Percentiles rank a stretch among this genome's conserved stretches.
These are phyloP conservation scores for Trialeurodes vaporariorum DNA, from an alignment of 1,140 invertebrate species.

Conservation along the genomic window DNA sequence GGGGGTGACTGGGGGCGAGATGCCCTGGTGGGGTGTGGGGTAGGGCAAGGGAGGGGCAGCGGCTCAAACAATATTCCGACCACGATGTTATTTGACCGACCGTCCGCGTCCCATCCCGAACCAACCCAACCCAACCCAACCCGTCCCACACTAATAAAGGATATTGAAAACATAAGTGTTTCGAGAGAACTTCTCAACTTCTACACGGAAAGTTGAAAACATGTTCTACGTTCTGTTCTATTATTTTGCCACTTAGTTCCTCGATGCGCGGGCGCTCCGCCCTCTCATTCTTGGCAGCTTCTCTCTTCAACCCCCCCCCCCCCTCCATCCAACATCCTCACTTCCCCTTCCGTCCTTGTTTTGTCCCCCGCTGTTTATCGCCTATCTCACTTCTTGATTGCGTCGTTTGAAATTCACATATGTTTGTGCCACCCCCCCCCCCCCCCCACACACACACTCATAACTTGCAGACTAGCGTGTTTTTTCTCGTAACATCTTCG, in stretches of 20 bases:
- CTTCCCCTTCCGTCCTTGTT: neutral
- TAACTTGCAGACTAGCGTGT: too few species aligned
- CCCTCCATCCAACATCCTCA: neutral
- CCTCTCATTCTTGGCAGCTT: neutral
- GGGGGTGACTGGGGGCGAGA: too few species aligned
- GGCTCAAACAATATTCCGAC: neutral
- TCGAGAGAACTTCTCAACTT: neutral
- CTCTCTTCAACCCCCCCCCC: neutral
- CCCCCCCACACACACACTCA: too few species aligned
- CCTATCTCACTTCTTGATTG: too few species aligned
- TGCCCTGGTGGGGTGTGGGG: too few species aligned
- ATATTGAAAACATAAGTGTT: slow-evolving; percentile 1
- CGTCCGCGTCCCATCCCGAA: too few species aligned
- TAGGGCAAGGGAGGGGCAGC: too few species aligned
- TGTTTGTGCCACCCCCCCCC: too few species aligned
- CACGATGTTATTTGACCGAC: neutral
- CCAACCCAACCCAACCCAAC: too few species aligned
- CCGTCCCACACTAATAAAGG: neutral
- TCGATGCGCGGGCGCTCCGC: neutral
- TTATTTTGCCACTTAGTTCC: neutral
- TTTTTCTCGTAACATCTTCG: too few species aligned
- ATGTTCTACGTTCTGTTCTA: neutral
- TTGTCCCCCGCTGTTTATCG: too few species aligned
- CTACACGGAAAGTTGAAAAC: neutral
- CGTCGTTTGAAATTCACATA: too few species aligned